phyloP scores from a whole-genome alignment of 2,113 vertebrate species.

The Clupea harengus region DNA sequence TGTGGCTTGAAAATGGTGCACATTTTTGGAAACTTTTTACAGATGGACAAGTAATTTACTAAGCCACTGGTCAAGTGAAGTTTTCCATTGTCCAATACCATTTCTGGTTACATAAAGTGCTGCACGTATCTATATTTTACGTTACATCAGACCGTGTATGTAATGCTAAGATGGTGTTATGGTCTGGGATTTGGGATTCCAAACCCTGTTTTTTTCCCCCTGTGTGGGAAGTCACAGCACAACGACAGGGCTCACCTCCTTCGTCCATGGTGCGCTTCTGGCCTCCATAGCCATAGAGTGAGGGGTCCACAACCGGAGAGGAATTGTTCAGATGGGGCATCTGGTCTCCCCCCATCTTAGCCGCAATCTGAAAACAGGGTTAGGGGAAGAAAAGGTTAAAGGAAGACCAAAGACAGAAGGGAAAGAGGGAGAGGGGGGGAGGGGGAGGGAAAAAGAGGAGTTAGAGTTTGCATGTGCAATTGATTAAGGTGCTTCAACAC shows the following conservation, averaged over 20 bases:
- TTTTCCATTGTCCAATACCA: not conserved
- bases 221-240: not conserved
- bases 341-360: conserved; percentile 90
- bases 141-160: not conserved
- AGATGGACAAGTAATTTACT: not conserved
- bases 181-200: too few relatives aligned
- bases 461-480: not conserved
- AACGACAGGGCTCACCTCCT: conserved; percentile 76
- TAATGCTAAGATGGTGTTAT: too few relatives aligned
- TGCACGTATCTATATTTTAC: not conserved
- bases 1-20: not conserved
- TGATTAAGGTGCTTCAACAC: conserved; percentile 3
- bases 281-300: conserved; percentile 87
- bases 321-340: conserved; percentile 95
- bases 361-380: conserved; percentile 82
- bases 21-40: not conserved
- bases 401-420: not conserved
- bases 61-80: not conserved
- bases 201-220: not conserved
- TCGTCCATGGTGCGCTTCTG: conserved; percentile 93
- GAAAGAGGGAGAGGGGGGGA: not conserved
- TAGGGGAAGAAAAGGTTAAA: not conserved
- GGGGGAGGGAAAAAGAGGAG: not conserved
- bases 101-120: conserved; percentile 60
- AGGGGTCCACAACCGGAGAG: conserved; percentile 85